phyloP scores from a whole-genome alignment of 2,797 vertebrate species.

The Phylloscopus collybita region DNA sequence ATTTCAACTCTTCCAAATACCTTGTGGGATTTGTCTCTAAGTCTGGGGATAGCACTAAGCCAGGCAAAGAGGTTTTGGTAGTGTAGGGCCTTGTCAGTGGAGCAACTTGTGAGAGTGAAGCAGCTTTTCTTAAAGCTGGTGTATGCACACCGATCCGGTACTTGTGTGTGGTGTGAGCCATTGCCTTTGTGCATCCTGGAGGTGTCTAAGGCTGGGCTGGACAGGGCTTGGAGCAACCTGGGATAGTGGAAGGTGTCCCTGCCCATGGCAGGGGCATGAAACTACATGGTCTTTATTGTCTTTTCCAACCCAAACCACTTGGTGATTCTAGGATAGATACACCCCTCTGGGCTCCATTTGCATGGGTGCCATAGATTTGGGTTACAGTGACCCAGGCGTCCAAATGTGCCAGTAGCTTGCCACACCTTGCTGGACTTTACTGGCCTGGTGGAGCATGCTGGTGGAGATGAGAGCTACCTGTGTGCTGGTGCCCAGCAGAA shows the following conservation, averaged over 20 bases:
- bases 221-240: neutral
- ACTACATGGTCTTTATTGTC: too few relatives aligned
- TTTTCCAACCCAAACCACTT: neutral
- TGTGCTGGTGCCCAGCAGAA: neutral
- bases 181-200: neutral
- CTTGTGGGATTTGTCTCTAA: neutral
- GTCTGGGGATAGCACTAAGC: slow-evolving; percentile 12
- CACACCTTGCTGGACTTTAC: neutral
- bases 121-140: neutral
- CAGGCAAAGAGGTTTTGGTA: neutral
- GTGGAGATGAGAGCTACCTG: neutral
- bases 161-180: neutral
- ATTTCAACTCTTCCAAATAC: neutral
- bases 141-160: accelerated
- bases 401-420: neutral
- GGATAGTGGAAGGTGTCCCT: neutral
- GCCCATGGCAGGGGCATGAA: neutral
- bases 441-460: neutral
- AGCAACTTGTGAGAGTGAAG: neutral
- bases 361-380: accelerated
- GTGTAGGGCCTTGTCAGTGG: neutral
- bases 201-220: neutral
- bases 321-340: neutral
- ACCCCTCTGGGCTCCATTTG: accelerated
- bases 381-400: neutral